Percentiles rank a stretch among this genome's conserved stretches.
phyloP scores from a whole-genome alignment of 1,140 invertebrate species.

The Centruroides sculpturatus region DNA sequence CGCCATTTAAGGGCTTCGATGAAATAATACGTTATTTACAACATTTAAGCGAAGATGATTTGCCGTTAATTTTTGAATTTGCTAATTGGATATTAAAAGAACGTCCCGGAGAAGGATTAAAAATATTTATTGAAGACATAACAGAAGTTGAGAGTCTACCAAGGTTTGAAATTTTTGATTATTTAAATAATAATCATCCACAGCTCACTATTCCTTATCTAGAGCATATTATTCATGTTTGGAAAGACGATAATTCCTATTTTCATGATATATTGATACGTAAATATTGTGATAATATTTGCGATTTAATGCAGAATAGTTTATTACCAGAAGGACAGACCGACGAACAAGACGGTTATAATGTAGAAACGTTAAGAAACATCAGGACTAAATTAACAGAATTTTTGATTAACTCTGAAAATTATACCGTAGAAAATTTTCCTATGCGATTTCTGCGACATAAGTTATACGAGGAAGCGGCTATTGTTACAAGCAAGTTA shows the following conservation, averaged over 20 bases:
- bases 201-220: conserved; percentile 76
- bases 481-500: conserved; percentile 74
- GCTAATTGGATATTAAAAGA: conserved; percentile 79
- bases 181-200: conserved; percentile 63
- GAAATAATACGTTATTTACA: conserved; percentile 84
- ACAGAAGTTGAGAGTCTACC: conserved; percentile 76
- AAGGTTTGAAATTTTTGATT: conserved; percentile 73
- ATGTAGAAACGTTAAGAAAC: background rate
- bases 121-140: conserved; percentile 85
- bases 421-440: too few relatives aligned
- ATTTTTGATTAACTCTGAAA: background rate
- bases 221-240: conserved; percentile 80
- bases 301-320: background rate
- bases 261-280: conserved; percentile 84
- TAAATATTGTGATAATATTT: conserved; percentile 57
- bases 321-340: conserved; percentile 1
- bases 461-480: conserved; percentile 70
- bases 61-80: conserved; percentile 44
- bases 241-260: conserved; percentile 67
- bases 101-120: conserved; percentile 64
- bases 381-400: background rate
- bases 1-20: conserved; percentile 60
- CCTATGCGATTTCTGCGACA: too few relatives aligned
- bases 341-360: background rate
- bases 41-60: conserved; percentile 47